A percentile compares a stretch with the other conserved stretches of the same genome.
These are phyloP conservation scores for Hyperoplus immaculatus DNA, from an alignment of 2,797 vertebrate species.

Conservation along the genomic window DNA sequence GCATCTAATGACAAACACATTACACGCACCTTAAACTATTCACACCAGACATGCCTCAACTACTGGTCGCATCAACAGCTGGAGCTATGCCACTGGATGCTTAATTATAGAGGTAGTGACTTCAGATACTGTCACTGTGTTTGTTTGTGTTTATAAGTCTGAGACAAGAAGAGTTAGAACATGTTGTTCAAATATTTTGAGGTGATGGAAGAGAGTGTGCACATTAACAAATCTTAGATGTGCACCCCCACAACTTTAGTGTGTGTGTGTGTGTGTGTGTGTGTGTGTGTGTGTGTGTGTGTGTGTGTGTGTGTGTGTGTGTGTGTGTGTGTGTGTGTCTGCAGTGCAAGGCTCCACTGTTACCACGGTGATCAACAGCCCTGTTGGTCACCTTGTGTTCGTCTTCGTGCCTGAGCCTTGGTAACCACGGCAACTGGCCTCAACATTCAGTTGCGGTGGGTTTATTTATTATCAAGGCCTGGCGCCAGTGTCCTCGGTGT, in stretches of 20 bases:
- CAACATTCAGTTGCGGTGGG: slow-evolving; percentile 61
- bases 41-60: slow-evolving; percentile 32
- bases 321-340: slow-evolving; percentile 24
- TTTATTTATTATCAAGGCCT: slow-evolving; percentile 66
- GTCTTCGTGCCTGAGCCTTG: slow-evolving; percentile 65
- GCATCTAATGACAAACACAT: slow-evolving; percentile 33
- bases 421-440: slow-evolving; percentile 76
- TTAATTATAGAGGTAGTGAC: slow-evolving; percentile 27
- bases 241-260: slow-evolving; percentile 17
- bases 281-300: slow-evolving; percentile 23
- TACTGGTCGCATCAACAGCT: slow-evolving; percentile 33
- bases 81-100: slow-evolving; percentile 33
- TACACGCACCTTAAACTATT: slow-evolving; percentile 41
- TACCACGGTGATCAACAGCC: slow-evolving; percentile 77
- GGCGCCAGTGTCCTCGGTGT: slow-evolving; percentile 24
- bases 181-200: slow-evolving; percentile 24
- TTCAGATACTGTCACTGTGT: slow-evolving; percentile 13
- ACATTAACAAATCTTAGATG: slow-evolving; percentile 34
- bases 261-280: slow-evolving; percentile 15
- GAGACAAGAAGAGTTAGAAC: neutral
- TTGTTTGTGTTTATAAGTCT: slow-evolving; percentile 27
- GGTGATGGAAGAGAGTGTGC: slow-evolving; percentile 9
- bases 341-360: slow-evolving; percentile 50
- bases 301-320: slow-evolving; percentile 35
- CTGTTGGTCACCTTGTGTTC: slow-evolving; percentile 69